Conservation (phyloP, 1,140 invertebrate species). For the Zaprionus tsacasi region DNA sequence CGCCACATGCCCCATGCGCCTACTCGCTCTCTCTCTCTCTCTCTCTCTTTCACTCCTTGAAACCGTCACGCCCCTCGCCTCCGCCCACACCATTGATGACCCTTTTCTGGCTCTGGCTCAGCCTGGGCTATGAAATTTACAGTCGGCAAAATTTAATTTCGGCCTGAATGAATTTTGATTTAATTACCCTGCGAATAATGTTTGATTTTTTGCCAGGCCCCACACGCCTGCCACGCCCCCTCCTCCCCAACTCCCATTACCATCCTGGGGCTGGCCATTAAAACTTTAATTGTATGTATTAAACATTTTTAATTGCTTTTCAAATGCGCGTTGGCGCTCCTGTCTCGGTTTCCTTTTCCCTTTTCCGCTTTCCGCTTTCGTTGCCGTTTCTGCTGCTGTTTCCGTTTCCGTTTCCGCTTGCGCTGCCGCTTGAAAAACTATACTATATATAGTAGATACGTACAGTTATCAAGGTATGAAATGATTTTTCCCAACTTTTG, state of each 20-base stretch:
- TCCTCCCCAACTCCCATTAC: no score
- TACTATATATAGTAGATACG: conserved; percentile 1
- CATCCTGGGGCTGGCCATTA: conserved; percentile 42
- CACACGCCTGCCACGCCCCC: neutral
- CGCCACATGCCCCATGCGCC: no score
- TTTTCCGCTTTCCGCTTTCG: conserved; percentile 10
- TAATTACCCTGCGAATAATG: conserved; percentile 51
- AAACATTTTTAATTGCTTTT: conserved; percentile 75
- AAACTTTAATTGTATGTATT: conserved; percentile 73
- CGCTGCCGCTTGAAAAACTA: neutral
- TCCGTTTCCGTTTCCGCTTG: conserved; percentile 9
- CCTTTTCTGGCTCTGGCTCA: conserved; percentile 9
- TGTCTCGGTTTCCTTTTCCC: conserved; percentile 44
- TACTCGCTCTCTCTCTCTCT: neutral
- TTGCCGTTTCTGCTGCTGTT: conserved; percentile 5
- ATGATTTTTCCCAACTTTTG: conserved; percentile 33
- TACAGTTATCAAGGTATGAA: conserved; percentile 37
- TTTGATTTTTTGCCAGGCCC: conserved; percentile 54
- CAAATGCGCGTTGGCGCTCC: conserved; percentile 40
- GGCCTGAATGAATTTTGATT: conserved; percentile 48
- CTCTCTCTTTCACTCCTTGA: neutral
- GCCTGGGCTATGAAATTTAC: conserved; percentile 24
- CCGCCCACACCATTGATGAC: neutral
- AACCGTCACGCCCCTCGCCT: no score
- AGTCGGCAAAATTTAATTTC: conserved; percentile 60